phyloP scores from a whole-genome alignment of 2,113 vertebrate species.

The Thryonomys swinderianus region DNA sequence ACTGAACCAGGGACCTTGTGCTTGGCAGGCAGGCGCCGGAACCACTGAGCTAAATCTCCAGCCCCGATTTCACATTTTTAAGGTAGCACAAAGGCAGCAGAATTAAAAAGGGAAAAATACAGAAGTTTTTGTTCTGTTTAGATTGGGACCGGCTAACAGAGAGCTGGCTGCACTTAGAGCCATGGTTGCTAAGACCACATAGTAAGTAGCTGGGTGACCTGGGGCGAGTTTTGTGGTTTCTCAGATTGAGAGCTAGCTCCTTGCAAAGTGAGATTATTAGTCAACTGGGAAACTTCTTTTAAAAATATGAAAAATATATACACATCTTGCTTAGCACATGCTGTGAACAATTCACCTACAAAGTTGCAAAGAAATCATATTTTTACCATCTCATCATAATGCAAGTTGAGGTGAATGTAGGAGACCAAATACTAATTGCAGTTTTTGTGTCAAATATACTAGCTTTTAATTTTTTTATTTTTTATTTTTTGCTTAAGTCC shows the following conservation, averaged over 20 bases:
- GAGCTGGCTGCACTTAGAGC: neutral
- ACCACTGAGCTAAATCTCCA: no score
- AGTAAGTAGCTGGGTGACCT: neutral
- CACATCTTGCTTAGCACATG: neutral
- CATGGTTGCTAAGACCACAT: neutral
- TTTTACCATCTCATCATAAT: neutral
- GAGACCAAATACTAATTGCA: neutral
- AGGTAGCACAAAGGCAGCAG: neutral
- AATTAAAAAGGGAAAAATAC: neutral
- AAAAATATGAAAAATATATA: neutral
- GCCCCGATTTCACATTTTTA: neutral
- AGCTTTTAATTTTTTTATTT: neutral
- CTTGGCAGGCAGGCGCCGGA: no score
- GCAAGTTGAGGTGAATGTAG: neutral
- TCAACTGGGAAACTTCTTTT: neutral
- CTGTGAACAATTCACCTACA: neutral
- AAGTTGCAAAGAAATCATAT: neutral
- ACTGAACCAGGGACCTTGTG: no score
- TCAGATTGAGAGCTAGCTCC: neutral
- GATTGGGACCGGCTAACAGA: neutral
- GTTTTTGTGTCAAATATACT: neutral
- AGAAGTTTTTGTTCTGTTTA: neutral
- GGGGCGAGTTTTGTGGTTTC: neutral
- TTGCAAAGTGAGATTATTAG: neutral
- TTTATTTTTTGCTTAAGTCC: neutral